phyloP scores from a whole-genome alignment of 2,113 vertebrate species.

The Forbesichthys papilliferus region DNA sequence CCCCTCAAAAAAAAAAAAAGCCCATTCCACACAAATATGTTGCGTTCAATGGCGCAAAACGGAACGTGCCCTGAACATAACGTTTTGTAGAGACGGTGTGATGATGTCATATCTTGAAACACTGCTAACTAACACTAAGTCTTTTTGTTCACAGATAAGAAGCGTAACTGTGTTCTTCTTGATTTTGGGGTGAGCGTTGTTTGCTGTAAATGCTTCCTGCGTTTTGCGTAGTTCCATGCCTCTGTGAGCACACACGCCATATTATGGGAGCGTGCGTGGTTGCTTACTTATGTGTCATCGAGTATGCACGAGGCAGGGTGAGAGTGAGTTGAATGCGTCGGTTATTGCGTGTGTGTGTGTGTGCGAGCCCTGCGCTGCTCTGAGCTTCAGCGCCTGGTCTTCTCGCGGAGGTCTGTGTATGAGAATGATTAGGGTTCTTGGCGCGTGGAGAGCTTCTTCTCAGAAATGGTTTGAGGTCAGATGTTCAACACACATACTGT shows the following conservation, averaged over 20 bases:
- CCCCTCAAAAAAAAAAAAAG: not conserved
- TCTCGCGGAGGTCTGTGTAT: too few species aligned
- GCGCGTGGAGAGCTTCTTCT: constrained; percentile 4
- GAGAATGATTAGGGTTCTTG: not conserved
- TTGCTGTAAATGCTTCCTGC: constrained; percentile 64
- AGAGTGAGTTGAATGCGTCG: constrained; percentile 43
- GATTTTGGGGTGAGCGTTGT: constrained; percentile 56
- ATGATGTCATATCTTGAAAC: too few species aligned
- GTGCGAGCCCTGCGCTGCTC: constrained; percentile 44
- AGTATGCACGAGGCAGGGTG: constrained; percentile 42
- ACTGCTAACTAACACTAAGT: constrained; percentile 25
- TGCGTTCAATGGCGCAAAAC: not conserved
- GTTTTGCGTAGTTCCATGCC: constrained; percentile 66
- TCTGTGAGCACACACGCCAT: constrained; percentile 73
- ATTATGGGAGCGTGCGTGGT: constrained; percentile 63
- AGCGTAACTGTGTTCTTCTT: constrained; percentile 34
- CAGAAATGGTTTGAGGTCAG: constrained; percentile 2
- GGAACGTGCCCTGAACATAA: not conserved
- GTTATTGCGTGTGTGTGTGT: constrained; percentile 25
- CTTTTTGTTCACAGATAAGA: constrained; percentile 33
- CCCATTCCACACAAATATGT: not conserved
- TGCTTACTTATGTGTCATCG: constrained; percentile 58
- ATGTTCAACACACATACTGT: not conserved
- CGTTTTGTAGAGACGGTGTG: not conserved
- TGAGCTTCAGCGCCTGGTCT: constrained; percentile 35